Evolutionary conservation across 2,888 invertebrate species (phyloP), one percentile per base, ranked within the genome.

Genomic region (Caenorhabditis sp.): DNA sequence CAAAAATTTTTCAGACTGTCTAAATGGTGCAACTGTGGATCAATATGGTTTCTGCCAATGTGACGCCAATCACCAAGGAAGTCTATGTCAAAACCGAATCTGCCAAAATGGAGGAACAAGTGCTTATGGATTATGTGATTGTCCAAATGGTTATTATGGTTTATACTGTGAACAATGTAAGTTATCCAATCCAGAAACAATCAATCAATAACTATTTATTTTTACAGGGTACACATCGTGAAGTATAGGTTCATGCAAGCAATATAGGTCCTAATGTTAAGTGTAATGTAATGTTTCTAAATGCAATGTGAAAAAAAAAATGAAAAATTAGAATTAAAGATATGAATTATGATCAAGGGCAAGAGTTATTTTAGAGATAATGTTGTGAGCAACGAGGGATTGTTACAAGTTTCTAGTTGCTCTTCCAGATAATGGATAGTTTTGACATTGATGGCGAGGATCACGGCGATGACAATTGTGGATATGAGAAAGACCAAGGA

Each of bases 121-220:
- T 1, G 72, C 77, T 1, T 76, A 67, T 26, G 77, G 77, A 54
- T 14, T 77, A 1, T 80, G 80, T 57, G 80, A 76, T 14, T 80
- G 80, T 62, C 69, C 70, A 1, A 77, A 76, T 52, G 77, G 76
- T 20, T 80, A 73, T 38, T 80, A 73, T 61, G 80, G 80, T 38
- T 52, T 67, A 38, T 79, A 61, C 52, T 79, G 79, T 59, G 75
- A 79, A 56, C 59, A 74, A 58, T 74, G 67, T 71, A 21, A 64
- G 67, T 67, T 21, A 23, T 43, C 0, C n/a, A n/a, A n/a, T n/a
- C n/a, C n/a, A n/a, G n/a, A n/a, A n/a, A n/a, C n/a, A n/a, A n/a
- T n/a, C 20, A 36, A 4, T 14, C 36, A 64, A 36, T 8, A 14
- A 27, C 12, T 8, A 50, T 27, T 52, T 8, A 21, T 21, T 21